phyloP scores from a whole-genome alignment of 2,113 vertebrate genomes.

The Lasiurus borealis region DNA sequence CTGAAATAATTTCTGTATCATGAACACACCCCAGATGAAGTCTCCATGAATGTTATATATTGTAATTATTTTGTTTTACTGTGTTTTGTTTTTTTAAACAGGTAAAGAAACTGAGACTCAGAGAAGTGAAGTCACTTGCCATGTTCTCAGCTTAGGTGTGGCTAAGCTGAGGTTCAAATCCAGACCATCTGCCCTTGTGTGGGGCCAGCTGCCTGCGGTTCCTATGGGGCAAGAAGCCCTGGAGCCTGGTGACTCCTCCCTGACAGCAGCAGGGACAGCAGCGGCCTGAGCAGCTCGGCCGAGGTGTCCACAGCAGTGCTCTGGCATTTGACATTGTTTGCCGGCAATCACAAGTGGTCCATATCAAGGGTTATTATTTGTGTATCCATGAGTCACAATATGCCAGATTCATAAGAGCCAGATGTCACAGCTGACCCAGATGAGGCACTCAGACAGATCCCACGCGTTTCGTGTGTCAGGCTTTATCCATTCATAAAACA shows the following conservation, averaged over 20 bases:
- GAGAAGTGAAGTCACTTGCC: neutral
- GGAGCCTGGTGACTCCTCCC: neutral
- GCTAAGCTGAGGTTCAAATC: neutral
- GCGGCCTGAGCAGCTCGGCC: neutral
- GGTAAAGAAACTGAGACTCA: neutral
- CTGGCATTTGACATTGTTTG: slow-evolving; percentile 81
- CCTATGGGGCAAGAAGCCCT: neutral
- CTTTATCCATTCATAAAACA: slow-evolving; percentile 90
- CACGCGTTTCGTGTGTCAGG: slow-evolving; percentile 87
- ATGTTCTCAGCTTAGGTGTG: neutral
- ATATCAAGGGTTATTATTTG: slow-evolving; percentile 89
- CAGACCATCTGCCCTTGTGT: neutral
- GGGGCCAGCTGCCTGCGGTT: no score
- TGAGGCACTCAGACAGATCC: slow-evolving; percentile 87
- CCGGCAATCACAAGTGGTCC: slow-evolving; percentile 86
- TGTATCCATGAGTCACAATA: slow-evolving; percentile 89
- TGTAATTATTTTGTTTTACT: neutral
- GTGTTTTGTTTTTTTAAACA: neutral
- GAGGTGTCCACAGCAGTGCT: neutral
- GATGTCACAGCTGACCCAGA: slow-evolving; percentile 91
- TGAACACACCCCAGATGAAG: neutral
- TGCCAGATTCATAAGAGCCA: slow-evolving; percentile 89
- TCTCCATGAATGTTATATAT: neutral
- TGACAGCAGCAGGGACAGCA: neutral
- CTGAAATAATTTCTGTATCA: neutral